Evolutionary conservation across 1,140 invertebrate genomes (phyloP), one percentile per base, ranked within the genome.

Genomic region (Saxidomus purpurata): DNA sequence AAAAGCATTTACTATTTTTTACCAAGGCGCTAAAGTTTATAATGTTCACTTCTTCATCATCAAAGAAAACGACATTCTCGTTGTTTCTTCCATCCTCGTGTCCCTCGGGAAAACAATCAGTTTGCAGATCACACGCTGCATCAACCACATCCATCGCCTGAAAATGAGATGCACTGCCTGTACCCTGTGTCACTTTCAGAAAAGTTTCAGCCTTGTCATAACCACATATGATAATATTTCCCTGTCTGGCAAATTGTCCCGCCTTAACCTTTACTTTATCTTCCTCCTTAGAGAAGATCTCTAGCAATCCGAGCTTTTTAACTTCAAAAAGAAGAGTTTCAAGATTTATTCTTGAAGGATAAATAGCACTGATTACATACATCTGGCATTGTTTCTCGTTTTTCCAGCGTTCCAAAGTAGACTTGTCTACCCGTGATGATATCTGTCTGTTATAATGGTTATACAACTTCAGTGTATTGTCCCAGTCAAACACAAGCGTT

Each of bases 201-300:
- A 92, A 92, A 15, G 87, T 86, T 63, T 92, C 91, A 19, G 91
- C 91, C 67, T 92, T 92, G 52, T 92, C 91, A 82, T 92, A 92
- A 17, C 91, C 91, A 77, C 91, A 92, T 34, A 90, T 88, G n/a
- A 92, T 82, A n/a, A 92, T 55, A 47, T 85, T 89, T 67, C 91
- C 91, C 63, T 90, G 90, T 28, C 89, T 43, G 4, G 83, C 91
- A 76, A 67, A 92, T 61, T 83, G 86, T 31, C 83, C 80, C 8
- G 89, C 40, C 8, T 31, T 28, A 4, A 86, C 40, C 34, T 85
- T 81, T 28, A 89, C 31, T 17, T 61, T 69, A 25, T 85, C 67
- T 52, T 81, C 86, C 38, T 74, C 25, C 9, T 86, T 74, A 25
- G 67, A 52, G 74, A 92, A 92, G 8, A 92, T 11, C 31, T 92